Percentiles rank a stretch among this genome's conserved stretches.
Conservation (phyloP, 2,888 invertebrate species). For the Campopleginae sp. region DNA sequence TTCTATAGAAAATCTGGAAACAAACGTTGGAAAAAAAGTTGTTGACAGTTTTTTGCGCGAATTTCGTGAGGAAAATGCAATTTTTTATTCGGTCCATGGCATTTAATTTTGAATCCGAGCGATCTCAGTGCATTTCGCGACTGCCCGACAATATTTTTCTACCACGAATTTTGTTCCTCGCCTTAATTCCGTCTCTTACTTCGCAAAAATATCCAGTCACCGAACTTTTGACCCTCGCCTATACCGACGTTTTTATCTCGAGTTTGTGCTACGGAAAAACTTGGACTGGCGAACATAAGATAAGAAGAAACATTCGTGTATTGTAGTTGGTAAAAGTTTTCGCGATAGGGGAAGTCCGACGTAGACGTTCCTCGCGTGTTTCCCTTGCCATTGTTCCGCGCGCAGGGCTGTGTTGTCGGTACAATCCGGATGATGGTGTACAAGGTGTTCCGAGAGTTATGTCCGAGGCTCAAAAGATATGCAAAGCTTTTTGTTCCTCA, state of each 20-base stretch:
- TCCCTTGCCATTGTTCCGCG: constrained; percentile 69
- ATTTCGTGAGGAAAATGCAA: not conserved
- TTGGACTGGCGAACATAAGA: constrained; percentile 23
- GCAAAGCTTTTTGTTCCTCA: not conserved
- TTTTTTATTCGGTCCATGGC: no score
- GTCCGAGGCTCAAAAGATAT: not conserved
- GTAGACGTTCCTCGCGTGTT: constrained; percentile 25
- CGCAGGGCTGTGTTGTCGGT: constrained; percentile 62
- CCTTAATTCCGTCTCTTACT: not conserved
- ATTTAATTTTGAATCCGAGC: no score
- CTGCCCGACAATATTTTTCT: not conserved
- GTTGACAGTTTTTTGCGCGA: not conserved
- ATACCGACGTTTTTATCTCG: constrained; percentile 46
- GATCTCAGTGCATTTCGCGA: not conserved
- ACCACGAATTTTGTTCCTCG: not conserved
- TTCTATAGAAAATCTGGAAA: not conserved
- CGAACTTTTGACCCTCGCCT: constrained; percentile 53
- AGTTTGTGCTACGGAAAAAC: constrained; percentile 47
- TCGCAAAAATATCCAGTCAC: constrained; percentile 11
- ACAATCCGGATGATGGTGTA: constrained; percentile 61
- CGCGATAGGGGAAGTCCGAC: constrained; percentile 38
- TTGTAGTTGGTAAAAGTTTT: constrained; percentile 14
- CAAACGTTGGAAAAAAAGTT: not conserved
- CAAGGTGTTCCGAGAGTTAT: not conserved
- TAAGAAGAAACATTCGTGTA: constrained; percentile 11